Evolutionary conservation across 1,140 invertebrate species (phyloP).

Genomic region (Phenacoccus solenopsis): DNA sequence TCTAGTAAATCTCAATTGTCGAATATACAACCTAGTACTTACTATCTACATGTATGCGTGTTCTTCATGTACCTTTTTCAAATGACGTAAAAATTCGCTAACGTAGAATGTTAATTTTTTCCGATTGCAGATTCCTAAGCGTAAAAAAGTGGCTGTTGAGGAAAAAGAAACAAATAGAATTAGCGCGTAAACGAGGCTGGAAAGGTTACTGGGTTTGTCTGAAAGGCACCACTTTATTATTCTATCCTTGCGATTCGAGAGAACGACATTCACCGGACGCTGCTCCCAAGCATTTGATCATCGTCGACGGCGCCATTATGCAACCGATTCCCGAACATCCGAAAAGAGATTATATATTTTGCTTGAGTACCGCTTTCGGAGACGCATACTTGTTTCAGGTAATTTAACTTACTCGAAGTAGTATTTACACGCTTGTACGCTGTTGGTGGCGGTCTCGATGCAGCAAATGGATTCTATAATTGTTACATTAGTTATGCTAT

Average conservation of each 20-base stretch:
- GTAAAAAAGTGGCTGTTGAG: constrained; percentile 97
- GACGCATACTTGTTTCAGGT: constrained; percentile 97
- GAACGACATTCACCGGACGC: constrained; percentile 81
- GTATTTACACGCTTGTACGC: too few relatives aligned
- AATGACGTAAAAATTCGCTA: too few relatives aligned
- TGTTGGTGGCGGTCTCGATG: too few relatives aligned
- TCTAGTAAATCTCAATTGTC: too few relatives aligned
- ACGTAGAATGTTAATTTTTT: not conserved
- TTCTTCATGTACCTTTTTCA: not conserved
- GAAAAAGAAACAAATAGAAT: constrained; percentile 91
- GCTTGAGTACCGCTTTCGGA: constrained; percentile 91
- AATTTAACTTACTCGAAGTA: too few relatives aligned
- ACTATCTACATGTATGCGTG: too few relatives aligned
- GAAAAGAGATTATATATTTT: constrained; percentile 94
- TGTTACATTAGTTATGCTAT: too few relatives aligned
- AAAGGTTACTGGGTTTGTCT: constrained; percentile 97
- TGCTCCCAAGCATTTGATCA: constrained; percentile 87
- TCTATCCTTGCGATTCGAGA: constrained; percentile 90
- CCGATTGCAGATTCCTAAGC: constrained; percentile 69
- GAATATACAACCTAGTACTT: too few relatives aligned
- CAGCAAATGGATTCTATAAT: too few relatives aligned
- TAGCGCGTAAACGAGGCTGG: constrained; percentile 90
- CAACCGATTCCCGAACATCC: constrained; percentile 97
- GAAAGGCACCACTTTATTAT: constrained; percentile 90
- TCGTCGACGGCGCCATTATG: constrained; percentile 95